These are phyloP conservation scores for Whitmania pigra DNA, from an alignment of 1,140 invertebrate genomes.

Conservation along the genomic window DNA sequence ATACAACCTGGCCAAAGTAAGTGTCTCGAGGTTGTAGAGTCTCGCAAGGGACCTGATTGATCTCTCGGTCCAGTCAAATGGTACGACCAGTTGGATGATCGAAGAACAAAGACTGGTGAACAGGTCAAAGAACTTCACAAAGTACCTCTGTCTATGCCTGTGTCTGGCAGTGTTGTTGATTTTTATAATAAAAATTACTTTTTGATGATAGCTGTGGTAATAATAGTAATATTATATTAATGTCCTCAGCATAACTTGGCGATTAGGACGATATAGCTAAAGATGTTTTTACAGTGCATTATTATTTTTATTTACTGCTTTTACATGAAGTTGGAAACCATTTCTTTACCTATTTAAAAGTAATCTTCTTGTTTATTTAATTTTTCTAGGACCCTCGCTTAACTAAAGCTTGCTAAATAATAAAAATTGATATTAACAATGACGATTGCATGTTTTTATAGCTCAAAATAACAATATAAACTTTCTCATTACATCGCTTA, in stretches of 20 bases:
- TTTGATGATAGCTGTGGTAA: no score
- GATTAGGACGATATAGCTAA: no score
- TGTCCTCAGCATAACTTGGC: no score
- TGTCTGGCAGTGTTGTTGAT: conserved; percentile 21
- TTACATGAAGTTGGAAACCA: no score
- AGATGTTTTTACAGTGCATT: no score
- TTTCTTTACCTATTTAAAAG: no score
- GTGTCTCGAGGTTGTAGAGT: conserved; percentile 31
- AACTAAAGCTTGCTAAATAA: no score
- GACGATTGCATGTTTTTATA: background rate
- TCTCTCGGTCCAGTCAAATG: conserved; percentile 38
- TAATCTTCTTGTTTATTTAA: no score
- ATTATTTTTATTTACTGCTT: no score
- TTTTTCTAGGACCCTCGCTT: no score
- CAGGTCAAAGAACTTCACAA: conserved; percentile 34
- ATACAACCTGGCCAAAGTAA: conserved; percentile 34
- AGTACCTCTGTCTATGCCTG: conserved; percentile 31
- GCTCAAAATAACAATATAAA: background rate
- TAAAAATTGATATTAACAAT: background rate
- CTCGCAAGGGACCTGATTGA: conserved; percentile 31
- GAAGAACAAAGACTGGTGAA: conserved; percentile 32
- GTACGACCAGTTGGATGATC: conserved; percentile 33
- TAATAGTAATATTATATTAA: no score
- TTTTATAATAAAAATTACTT: no score
- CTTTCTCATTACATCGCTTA: background rate